phyloP scores from a whole-genome alignment of 2,797 vertebrate genomes.

The Helarctos malayanus region DNA sequence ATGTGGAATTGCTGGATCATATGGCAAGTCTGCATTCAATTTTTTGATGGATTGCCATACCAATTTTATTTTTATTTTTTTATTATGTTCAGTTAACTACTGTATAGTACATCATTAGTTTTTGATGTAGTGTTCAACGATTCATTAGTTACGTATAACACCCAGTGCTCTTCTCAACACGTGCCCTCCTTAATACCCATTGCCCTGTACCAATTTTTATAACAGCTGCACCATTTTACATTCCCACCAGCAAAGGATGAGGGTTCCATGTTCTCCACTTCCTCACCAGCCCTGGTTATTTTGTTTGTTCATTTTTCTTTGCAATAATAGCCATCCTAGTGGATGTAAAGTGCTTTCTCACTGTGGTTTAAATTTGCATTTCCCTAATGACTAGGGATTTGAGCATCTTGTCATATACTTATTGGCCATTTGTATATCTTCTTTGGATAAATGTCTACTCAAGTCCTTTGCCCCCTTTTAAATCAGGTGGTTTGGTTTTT shows the following conservation, averaged over 20 bases:
- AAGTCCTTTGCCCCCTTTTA: neutral
- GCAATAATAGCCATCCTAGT: neutral
- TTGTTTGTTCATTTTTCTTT: neutral
- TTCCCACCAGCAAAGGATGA: neutral
- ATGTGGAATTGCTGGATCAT: constrained; percentile 26
- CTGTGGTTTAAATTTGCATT: constrained; percentile 4
- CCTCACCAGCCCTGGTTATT: neutral
- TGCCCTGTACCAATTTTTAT: neutral
- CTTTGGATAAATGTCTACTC: constrained; percentile 6
- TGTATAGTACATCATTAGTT: no score
- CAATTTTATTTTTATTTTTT: constrained; percentile 18
- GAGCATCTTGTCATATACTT: neutral
- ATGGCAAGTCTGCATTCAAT: neutral
- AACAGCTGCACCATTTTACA: neutral
- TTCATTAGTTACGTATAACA: no score
- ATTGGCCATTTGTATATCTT: constrained; percentile 28
- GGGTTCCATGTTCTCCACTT: neutral
- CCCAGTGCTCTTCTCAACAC: no score
- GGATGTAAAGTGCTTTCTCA: neutral
- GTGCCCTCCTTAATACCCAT: no score
- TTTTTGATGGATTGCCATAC: neutral
- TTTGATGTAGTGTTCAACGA: no score
- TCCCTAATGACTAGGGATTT: neutral
- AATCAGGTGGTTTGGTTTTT: neutral
- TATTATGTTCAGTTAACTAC: neutral